A percentile compares a stretch with the other conserved stretches of the same genome.
Evolutionary conservation across 2,113 vertebrate genomes (phyloP).

Genomic region (Pelecanus crispus): DNA sequence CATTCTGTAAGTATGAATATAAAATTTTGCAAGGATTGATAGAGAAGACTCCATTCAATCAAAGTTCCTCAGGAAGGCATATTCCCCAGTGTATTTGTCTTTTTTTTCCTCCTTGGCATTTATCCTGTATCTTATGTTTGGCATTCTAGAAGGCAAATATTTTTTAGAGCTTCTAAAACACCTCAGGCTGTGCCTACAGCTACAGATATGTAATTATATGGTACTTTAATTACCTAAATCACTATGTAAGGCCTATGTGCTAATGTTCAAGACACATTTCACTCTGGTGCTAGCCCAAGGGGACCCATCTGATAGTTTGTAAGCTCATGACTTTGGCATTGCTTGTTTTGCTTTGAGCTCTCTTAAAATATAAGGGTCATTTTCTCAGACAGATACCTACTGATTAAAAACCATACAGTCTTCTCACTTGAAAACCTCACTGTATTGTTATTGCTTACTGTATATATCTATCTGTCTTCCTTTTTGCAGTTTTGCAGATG

Average conservation of each 20-base stretch:
- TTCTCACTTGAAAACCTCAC: background rate
- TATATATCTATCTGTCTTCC: background rate
- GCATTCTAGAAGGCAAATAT: conserved; percentile 27
- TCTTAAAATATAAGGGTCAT: background rate
- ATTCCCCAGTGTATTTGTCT: background rate
- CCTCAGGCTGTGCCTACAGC: conserved; percentile 35
- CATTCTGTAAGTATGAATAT: background rate
- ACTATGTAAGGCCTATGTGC: background rate
- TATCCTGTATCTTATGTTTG: background rate
- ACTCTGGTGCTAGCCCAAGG: background rate
- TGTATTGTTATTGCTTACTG: background rate
- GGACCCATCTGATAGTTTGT: background rate
- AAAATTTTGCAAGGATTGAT: background rate
- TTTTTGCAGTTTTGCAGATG: background rate
- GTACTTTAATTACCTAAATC: conserved; percentile 40
- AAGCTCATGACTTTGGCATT: background rate
- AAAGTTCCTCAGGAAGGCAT: background rate
- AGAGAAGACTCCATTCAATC: background rate
- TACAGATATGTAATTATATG: conserved; percentile 37
- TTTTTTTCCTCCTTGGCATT: background rate
- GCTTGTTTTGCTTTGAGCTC: background rate
- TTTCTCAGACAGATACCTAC: background rate
- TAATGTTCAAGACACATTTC: background rate
- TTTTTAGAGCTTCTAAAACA: conserved; percentile 44
- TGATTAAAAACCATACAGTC: background rate